Conservation (phyloP, 92 coral and sea anemone genomes). For the Epizoanthus scotinus region DNA sequence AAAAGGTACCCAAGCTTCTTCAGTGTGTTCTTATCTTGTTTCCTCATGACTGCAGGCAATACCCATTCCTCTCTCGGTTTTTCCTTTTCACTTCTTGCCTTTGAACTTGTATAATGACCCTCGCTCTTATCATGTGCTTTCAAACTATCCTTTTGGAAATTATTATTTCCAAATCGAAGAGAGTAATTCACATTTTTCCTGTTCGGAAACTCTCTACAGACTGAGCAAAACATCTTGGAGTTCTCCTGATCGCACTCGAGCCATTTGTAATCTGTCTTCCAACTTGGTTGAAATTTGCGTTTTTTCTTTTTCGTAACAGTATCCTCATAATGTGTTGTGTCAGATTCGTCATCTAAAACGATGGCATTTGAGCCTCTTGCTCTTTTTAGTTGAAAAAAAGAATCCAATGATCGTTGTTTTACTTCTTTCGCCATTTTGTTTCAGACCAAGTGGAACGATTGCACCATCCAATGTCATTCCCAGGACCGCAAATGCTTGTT, state of each 20-base stretch:
- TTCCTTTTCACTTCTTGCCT: constrained; percentile 34
- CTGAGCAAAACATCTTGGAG: constrained; percentile 10
- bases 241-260: constrained; percentile 25
- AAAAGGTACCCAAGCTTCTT: constrained; percentile 39
- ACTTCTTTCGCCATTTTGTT: constrained; percentile 27
- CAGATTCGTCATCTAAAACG: constrained; percentile 28
- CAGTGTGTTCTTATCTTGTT: constrained; percentile 45
- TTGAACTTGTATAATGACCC: constrained; percentile 24
- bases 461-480: constrained; percentile 30
- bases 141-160: constrained; percentile 16
- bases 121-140: constrained; percentile 12
- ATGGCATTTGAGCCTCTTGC: constrained; percentile 34
- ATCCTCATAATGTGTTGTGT: constrained; percentile 23
- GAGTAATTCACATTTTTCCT: constrained; percentile 12
- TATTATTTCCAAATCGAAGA: constrained; percentile 7
- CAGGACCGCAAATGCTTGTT: constrained; percentile 23
- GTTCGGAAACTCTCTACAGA: constrained; percentile 10
- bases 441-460: constrained; percentile 29
- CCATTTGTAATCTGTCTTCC: constrained; percentile 26
- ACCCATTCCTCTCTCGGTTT: constrained; percentile 44
- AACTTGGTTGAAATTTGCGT: constrained; percentile 22
- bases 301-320: constrained; percentile 22
- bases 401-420: constrained; percentile 26
- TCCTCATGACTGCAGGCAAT: constrained; percentile 42
- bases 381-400: constrained; percentile 43